Conservation (phyloP, 2,113 vertebrate species). For the Gyps fulvus region DNA sequence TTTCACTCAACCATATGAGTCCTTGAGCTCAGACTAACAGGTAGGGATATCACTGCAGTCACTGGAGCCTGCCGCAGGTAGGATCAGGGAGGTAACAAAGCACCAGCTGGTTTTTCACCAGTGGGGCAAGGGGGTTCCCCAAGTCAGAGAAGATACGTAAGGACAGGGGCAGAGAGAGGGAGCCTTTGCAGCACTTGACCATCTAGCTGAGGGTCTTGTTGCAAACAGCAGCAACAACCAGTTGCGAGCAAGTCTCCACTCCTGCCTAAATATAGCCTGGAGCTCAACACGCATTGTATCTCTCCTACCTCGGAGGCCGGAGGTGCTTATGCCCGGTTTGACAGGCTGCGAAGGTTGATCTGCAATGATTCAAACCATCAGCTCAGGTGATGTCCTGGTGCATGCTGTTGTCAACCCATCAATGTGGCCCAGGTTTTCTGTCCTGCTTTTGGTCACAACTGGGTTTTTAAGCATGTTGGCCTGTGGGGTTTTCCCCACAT, state of each 20-base stretch:
- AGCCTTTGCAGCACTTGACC: background rate
- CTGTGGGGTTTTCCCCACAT: background rate
- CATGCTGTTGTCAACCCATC: background rate
- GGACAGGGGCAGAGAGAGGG: background rate
- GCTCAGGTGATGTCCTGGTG: background rate
- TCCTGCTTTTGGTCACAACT: background rate
- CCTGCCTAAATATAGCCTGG: background rate
- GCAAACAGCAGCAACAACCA: background rate
- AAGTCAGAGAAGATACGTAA: background rate
- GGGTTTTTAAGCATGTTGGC: background rate
- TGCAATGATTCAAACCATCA: background rate
- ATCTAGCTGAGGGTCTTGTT: background rate
- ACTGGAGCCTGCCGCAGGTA: background rate
- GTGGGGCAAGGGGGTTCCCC: background rate
- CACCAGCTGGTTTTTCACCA: background rate
- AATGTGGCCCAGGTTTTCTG: background rate
- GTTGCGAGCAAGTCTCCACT: background rate
- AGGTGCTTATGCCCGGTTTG: background rate
- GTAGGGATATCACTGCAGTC: background rate
- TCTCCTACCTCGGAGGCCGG: background rate
- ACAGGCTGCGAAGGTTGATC: background rate
- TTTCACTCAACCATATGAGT: background rate
- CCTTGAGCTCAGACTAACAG: background rate
- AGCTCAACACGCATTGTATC: background rate
- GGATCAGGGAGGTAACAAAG: background rate